A percentile compares a stretch with the other conserved stretches of the same genome.
Evolutionary conservation across 2,888 invertebrate species (phyloP).

Genomic region (Cantharis lateralis): DNA sequence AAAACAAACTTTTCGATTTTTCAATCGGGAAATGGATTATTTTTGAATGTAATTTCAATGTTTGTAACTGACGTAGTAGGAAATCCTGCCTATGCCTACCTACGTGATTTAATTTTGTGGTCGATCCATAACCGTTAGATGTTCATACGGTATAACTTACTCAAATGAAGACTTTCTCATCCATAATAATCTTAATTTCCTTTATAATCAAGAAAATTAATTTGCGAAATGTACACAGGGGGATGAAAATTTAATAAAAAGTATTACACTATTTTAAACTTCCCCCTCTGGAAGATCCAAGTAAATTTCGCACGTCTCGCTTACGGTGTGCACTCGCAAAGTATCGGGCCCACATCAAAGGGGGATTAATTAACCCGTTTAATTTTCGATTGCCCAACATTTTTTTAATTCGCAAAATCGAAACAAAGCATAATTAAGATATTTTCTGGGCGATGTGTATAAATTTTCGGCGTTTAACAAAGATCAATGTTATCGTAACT

Average conservation of each 20-base stretch:
- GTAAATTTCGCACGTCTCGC: not conserved
- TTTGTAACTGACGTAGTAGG: not conserved
- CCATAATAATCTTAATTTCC: not conserved
- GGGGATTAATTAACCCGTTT: not conserved
- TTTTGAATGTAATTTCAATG: not conserved
- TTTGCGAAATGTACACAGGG: not conserved
- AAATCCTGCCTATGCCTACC: constrained; percentile 12
- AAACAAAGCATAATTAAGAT: not conserved
- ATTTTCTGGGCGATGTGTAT: not conserved
- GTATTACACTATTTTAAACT: not conserved
- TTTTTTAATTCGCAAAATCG: not conserved
- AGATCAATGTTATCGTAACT: not conserved
- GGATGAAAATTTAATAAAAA: not conserved
- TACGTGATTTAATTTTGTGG: constrained; percentile 18
- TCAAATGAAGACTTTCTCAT: not conserved
- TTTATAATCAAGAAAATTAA: constrained; percentile 1
- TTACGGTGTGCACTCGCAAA: not conserved
- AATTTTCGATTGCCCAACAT: not conserved
- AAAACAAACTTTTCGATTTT: not conserved
- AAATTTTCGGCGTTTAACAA: not conserved
- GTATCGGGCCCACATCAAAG: not conserved
- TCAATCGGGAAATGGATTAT: not conserved
- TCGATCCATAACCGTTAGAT: constrained; percentile 16
- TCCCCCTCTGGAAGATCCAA: not conserved
- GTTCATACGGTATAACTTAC: constrained; percentile 5